Conservation (phyloP, 2,888 invertebrate species). For the Platycheirus rosarum region DNA sequence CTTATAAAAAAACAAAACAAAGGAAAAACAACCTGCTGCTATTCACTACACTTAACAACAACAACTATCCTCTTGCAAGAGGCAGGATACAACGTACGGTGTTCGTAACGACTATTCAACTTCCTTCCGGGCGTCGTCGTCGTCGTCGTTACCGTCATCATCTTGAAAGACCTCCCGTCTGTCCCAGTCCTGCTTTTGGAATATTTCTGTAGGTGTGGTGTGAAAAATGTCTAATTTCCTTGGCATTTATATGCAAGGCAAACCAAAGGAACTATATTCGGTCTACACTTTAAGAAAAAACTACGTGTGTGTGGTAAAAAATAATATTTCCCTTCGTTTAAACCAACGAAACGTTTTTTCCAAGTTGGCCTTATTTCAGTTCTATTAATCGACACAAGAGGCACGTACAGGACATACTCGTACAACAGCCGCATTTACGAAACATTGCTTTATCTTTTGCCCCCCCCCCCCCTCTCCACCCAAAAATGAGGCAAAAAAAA, state of each 20-base stretch:
- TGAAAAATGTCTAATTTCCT: constrained; percentile 38
- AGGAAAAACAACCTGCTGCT: constrained; percentile 38
- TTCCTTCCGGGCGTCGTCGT: constrained; percentile 46
- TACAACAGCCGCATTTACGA: constrained; percentile 52
- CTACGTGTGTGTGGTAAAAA: constrained; percentile 19
- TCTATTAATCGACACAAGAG: constrained; percentile 50
- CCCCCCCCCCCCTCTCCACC: too few species aligned
- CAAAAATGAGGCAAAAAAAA: constrained; percentile 2
- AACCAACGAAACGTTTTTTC: constrained; percentile 23
- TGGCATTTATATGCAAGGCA: background rate
- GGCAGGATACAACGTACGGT: constrained; percentile 25
- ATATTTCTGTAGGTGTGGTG: constrained; percentile 13
- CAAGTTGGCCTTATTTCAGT: constrained; percentile 6
- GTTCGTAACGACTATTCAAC: constrained; percentile 28
- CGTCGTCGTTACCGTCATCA: background rate
- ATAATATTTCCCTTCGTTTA: background rate
- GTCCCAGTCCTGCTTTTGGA: constrained; percentile 2
- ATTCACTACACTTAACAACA: constrained; percentile 8
- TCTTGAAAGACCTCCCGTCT: constrained; percentile 10
- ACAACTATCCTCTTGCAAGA: constrained; percentile 24
- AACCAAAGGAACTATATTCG: background rate
- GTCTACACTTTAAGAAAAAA: background rate
- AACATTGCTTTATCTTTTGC: constrained; percentile 53
- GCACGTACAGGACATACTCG: constrained; percentile 56
- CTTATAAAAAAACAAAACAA: constrained; percentile 24